A percentile compares a stretch with the other conserved stretches of the same genome.
Conservation (phyloP, 2,113 vertebrate genomes). For the Oncorhynchus masou region DNA sequence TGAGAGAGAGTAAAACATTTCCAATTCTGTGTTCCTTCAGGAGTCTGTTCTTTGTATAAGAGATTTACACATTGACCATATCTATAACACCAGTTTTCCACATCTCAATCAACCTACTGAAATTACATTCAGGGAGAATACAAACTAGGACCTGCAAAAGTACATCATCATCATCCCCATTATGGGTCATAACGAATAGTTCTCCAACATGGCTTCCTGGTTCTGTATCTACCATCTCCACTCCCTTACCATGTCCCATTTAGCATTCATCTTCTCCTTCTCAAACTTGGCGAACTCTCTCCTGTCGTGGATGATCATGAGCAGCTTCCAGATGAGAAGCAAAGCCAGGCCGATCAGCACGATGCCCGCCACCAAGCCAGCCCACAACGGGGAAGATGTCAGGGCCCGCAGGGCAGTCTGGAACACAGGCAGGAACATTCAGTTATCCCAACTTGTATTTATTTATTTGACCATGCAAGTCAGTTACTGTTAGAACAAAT, state of each 20-base stretch:
- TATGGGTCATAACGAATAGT: background rate
- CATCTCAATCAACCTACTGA: constrained; percentile 18
- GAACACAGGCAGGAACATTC: background rate
- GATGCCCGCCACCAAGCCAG: constrained; percentile 94
- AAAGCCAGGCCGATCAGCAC: constrained; percentile 97
- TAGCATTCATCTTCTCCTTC: constrained; percentile 99
- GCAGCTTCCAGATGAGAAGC: constrained; percentile 96
- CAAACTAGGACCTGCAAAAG: constrained; percentile 11
- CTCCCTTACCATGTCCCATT: constrained; percentile 94
- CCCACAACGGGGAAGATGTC: constrained; percentile 95
- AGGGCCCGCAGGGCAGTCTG: constrained; percentile 92
- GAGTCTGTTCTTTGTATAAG: constrained; percentile 5
- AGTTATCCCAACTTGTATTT: too few relatives aligned
- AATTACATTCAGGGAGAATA: too few relatives aligned
- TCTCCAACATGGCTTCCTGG: background rate
- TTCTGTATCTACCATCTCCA: background rate
- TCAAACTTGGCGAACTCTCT: constrained; percentile 99
- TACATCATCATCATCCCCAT: constrained; percentile 44
- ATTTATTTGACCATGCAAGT: too few relatives aligned
- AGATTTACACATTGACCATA: background rate
- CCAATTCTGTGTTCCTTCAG: background rate
- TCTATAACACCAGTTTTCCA: constrained; percentile 49
- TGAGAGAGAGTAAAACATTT: constrained; percentile 27
- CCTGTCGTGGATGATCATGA: constrained; percentile 98
- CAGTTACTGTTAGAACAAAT: too few relatives aligned